Conservation (phyloP, 2,888 invertebrate species). For the Nudaria mundana region DNA sequence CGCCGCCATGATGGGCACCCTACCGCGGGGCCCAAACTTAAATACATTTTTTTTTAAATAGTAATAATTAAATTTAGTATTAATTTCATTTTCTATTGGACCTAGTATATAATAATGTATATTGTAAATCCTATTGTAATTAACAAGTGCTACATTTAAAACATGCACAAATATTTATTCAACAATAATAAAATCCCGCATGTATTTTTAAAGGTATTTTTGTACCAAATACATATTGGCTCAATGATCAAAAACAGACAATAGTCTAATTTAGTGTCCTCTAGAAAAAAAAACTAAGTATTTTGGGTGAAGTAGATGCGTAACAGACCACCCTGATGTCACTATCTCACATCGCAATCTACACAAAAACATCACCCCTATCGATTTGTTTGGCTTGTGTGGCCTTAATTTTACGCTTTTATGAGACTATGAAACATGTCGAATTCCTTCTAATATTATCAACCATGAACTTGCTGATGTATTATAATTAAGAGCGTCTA, state of each 20-base stretch:
- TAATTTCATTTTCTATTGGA: too few species aligned
- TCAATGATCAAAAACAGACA: neutral
- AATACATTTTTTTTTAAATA: too few species aligned
- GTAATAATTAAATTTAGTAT: too few species aligned
- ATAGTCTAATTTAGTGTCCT: constrained; percentile 3
- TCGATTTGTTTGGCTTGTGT: constrained; percentile 69
- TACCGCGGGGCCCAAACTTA: too few species aligned
- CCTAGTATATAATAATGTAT: too few species aligned
- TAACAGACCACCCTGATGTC: constrained; percentile 61
- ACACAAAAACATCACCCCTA: constrained; percentile 61
- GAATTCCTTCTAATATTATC: constrained; percentile 22
- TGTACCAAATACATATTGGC: neutral
- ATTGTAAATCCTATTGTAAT: too few species aligned
- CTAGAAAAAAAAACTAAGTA: constrained; percentile 8
- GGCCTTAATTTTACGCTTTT: constrained; percentile 68
- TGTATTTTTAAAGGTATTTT: too few species aligned
- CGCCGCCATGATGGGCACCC: too few species aligned
- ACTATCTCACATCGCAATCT: constrained; percentile 63
- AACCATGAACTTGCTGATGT: constrained; percentile 21
- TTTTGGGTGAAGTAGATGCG: constrained; percentile 34
- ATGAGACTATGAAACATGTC: constrained; percentile 39
- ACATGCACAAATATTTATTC: too few species aligned
- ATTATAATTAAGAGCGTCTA: constrained; percentile 16
- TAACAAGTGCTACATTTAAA: too few species aligned
- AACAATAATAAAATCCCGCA: too few species aligned